Evolutionary conservation across 1,140 invertebrate species (phyloP).

Genomic region (Drosophila tropicalis): DNA sequence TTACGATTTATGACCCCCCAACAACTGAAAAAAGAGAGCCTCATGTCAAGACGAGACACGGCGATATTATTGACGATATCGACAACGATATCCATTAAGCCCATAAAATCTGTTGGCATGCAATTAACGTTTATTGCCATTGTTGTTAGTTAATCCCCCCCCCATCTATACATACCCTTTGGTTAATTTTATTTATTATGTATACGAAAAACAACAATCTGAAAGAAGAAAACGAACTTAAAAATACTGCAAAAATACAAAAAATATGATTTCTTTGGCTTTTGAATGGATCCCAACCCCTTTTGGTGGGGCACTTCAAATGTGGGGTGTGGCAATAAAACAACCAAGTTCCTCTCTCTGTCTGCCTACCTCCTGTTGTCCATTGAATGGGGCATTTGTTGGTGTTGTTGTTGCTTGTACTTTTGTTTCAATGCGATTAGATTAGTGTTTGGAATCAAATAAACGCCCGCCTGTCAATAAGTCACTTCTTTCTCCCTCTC

Average conservation of each 20-base stretch:
- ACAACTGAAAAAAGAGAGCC: slow-evolving; percentile 22
- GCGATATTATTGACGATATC: slow-evolving; percentile 73
- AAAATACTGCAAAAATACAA: slow-evolving; percentile 5
- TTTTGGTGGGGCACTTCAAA: slow-evolving; percentile 23
- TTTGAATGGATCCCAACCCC: neutral
- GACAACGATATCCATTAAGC: slow-evolving; percentile 76
- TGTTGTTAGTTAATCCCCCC: slow-evolving; percentile 66
- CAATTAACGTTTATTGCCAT: slow-evolving; percentile 77
- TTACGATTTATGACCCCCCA: slow-evolving; percentile 66
- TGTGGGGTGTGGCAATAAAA: slow-evolving; percentile 76
- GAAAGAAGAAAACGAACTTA: slow-evolving; percentile 39
- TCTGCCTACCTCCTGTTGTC: slow-evolving; percentile 26
- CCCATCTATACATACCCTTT: neutral
- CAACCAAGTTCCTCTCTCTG: slow-evolving; percentile 10
- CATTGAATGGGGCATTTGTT: slow-evolving; percentile 27
- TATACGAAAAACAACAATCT: slow-evolving; percentile 20
- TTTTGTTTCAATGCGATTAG: slow-evolving; percentile 81
- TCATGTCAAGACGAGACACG: slow-evolving; percentile 57
- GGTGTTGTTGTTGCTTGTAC: slow-evolving; percentile 58
- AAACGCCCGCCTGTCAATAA: slow-evolving; percentile 58
- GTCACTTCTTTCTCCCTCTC: slow-evolving; percentile 12
- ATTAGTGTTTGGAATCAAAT: slow-evolving; percentile 63
- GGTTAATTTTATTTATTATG: slow-evolving; percentile 72
- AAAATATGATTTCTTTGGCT: slow-evolving; percentile 6
- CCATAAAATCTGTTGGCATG: slow-evolving; percentile 80